Conservation (phyloP, 2,113 vertebrate species). For the Heterocephalus glaber region DNA sequence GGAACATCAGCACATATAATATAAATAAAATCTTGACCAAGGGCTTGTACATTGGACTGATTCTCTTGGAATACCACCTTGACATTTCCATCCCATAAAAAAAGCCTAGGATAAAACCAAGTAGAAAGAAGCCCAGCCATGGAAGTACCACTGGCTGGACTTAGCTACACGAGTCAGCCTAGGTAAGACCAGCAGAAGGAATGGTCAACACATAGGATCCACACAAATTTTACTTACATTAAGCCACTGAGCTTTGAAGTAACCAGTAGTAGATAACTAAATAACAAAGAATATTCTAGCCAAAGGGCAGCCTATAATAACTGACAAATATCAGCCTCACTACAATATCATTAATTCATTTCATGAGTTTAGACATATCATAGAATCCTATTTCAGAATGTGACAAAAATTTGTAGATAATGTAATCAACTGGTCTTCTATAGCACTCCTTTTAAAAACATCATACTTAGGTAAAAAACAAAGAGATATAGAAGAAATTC, state of each 20-base stretch:
- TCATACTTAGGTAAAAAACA: not conserved
- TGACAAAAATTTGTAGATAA: not conserved
- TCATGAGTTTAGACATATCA: not conserved
- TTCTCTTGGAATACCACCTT: not conserved
- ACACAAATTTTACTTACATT: not conserved
- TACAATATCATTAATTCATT: not conserved
- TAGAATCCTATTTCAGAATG: not conserved
- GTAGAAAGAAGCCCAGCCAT: not conserved
- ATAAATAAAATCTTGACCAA: not conserved
- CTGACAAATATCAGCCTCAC: not conserved
- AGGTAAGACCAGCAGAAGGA: not conserved
- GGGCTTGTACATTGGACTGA: not conserved
- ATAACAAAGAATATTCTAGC: constrained; percentile 2
- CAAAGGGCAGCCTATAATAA: not conserved
- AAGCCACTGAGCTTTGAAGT: not conserved
- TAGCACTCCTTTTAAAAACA: not conserved
- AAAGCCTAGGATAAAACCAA: not conserved
- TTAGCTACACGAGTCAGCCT: not conserved
- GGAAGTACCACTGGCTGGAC: not conserved
- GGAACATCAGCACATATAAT: not conserved
- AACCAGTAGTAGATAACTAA: not conserved
- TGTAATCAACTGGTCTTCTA: not conserved
- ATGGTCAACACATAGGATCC: not conserved
- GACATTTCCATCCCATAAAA: not conserved
- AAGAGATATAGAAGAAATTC: not conserved